These are phyloP conservation scores for Ivindomyrus marchei DNA, from an alignment of 2,113 vertebrate species.

Conservation along the genomic window DNA sequence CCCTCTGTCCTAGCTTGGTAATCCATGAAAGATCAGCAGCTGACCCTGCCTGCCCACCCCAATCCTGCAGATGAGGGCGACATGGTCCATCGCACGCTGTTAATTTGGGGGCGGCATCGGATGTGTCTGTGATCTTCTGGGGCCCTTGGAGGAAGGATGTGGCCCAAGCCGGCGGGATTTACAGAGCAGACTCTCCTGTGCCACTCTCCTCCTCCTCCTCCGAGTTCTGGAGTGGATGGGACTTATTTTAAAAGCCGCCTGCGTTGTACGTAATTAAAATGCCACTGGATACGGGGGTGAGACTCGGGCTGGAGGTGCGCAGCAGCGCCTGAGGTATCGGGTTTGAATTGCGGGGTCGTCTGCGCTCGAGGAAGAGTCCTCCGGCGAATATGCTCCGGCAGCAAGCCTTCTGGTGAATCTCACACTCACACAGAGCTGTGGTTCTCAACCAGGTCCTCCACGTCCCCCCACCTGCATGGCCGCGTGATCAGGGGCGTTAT, in stretches of 20 bases:
- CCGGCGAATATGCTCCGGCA: not conserved
- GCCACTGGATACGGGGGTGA: not conserved
- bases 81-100: not conserved
- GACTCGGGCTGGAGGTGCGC: not conserved
- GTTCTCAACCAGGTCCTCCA: not conserved
- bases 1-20: not conserved
- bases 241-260: not conserved
- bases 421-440: not conserved
- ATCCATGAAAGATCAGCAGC: not conserved
- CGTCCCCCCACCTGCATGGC: not conserved
- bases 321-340: not conserved
- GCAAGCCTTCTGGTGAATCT: not conserved
- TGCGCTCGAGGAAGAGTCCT: not conserved
- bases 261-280: not conserved
- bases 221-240: not conserved
- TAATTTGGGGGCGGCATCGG: not conserved
- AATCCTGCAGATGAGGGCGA: too few species aligned
- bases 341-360: not conserved
- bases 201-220: not conserved
- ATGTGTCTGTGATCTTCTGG: not conserved
- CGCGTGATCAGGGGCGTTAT: not conserved
- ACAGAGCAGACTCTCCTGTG: not conserved
- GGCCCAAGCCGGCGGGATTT: not conserved
- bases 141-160: not conserved
- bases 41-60: not conserved